Evolutionary conservation across 1,140 invertebrate genomes (phyloP), one percentile per base, ranked within the genome.

Genomic region (Lasaia peninsularis): DNA sequence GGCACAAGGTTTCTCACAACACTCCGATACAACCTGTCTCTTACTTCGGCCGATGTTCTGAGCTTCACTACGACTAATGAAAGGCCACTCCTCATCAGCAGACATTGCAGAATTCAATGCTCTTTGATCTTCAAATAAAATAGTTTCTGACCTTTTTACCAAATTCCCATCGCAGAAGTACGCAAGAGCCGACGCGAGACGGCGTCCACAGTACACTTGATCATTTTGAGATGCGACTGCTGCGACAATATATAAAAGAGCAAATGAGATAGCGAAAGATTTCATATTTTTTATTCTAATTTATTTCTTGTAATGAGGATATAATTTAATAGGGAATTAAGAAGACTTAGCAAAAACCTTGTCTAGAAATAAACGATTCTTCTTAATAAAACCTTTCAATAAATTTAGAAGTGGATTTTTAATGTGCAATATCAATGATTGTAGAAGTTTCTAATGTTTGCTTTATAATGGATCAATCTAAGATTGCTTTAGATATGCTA

Each of bases 1-100:
- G 0, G 64, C 49, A 48, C 72, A 74, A 4, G 63, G 61, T 14
- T 74, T 74, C 6, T 75, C 67, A 21, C 72, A 72, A 53, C 69
- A 72, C 40, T 75, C 72, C n/a, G 65, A 48, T 6, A 62, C 63
- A 8, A 66, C 50, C 40, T 67, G 67, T 12, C 70, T 48, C 50
- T 67, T 72, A 9, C 52, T 69, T 28, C 67, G 61, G 8, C 33
- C 52, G 16, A 71, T 51, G 8, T 58, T 54, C 28, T 54, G 58
- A 10, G 68, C 68, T 16, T n/a, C 12, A 34, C 54, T 58, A 10
- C 34, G 49, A 8, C 51, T 21, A 6, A 71, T 57, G 58, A 58
- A 68, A 5, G 69, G 63, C 60, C 56, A n/a, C n/a, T n/a, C 61
- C 16, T 11, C 35, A 20, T 44, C n/a, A 6, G 32, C 24, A 3